Base-by-base conservation (phyloP, 92 coral and sea anemone species). In the Epizoanthus scotinus region DNA sequence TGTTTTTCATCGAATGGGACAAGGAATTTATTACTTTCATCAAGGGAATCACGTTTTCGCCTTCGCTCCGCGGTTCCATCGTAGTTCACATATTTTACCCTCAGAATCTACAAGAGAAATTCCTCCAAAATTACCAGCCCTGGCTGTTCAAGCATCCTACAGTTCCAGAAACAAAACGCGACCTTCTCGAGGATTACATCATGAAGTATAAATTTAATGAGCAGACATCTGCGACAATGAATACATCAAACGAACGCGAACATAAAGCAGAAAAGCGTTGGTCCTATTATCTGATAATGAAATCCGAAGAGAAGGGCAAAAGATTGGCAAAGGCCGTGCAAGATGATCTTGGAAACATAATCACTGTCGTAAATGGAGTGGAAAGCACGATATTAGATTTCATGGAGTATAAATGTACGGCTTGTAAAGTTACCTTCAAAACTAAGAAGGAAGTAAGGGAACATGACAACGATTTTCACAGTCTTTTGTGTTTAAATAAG, bases 81-180 rank as follows among this genome's bases (percentile, higher is more conserved):
- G 86, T 81, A 12, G 89, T 91, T 22, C 95, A 91, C 42, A 89
- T 89, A n/a, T 91, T 91, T 70, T 91, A 86, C 57, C 70, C 82
- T 21, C 90, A 86, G 60, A 84, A 91, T 61, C 70, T 86, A 26
- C 54, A 86, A 5, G 70, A 62, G 20, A 77, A 61, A 18, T 56
- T 78, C 22, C 88, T 88, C 27, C 95, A 92, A 0, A 83, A 42
- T n/a, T 91, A 91, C 79, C 83, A 77, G 19, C 92, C 95, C 10
- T 91, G 95, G 95, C 49, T 91, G 12, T 88, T 88, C 42, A 91
- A 89, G 55, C 95, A 91, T 50, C 95, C 95, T 2, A 66, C 85
- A 2, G 58, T 86, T 10, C 34, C 38, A 8, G 82, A 79, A 21
- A 26, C 44, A 13, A 31, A 61, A 50, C 82, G 73, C 4, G 70